Evolutionary conservation across 2,113 vertebrate species (phyloP).

Genomic region (Dicerorhinus sumatrensis): DNA sequence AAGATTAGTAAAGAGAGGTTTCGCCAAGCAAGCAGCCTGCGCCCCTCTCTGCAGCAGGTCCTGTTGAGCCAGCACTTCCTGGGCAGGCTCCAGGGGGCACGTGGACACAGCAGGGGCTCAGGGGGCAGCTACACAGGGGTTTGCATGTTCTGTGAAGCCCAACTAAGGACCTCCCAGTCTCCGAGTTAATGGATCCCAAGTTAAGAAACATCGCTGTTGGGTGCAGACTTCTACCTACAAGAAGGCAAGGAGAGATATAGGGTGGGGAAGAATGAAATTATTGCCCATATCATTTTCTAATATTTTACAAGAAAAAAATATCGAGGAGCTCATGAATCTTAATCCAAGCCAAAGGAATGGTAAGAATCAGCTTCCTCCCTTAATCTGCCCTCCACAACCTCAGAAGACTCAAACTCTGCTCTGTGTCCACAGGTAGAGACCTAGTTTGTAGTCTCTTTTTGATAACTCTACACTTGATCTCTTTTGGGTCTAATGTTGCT

Average conservation of each 20-base stretch:
- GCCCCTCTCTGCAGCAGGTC: background rate
- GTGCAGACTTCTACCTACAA: background rate
- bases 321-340: background rate
- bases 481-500: too few relatives aligned
- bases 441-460: too few relatives aligned
- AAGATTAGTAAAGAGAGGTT: background rate
- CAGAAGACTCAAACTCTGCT: background rate
- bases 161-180: background rate
- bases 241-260: background rate
- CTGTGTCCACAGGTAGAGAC: too few relatives aligned
- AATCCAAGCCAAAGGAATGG: background rate
- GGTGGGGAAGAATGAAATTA: background rate
- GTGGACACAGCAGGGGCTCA: background rate
- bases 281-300: background rate
- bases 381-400: background rate
- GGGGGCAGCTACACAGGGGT: rapidly evolving
- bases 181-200: background rate
- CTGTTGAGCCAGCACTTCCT: rapidly evolving
- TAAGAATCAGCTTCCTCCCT: background rate
- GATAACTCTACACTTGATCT: background rate
- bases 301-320: background rate
- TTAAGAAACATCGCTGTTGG: background rate
- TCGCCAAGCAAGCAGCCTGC: background rate
- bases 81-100: rapidly evolving
- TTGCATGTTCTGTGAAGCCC: background rate